Percentiles rank a stretch among this genome's conserved stretches.
Conservation (phyloP, 2,797 vertebrate species). For the Phrynocephalus forsythii region DNA sequence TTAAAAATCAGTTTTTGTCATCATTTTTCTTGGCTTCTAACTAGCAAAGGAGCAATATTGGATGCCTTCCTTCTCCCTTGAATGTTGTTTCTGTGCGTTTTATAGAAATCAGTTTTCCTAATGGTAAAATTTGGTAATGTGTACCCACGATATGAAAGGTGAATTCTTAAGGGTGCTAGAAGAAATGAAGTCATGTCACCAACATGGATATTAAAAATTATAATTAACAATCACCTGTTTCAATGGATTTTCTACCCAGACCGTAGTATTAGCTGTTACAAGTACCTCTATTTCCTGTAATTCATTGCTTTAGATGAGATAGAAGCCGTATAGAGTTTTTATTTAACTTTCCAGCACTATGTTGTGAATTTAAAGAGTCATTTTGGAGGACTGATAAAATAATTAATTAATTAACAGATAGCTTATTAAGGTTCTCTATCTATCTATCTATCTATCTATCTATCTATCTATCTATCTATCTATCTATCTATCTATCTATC, state of each 20-base stretch:
- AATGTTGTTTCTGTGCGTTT: background rate
- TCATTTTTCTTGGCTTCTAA: background rate
- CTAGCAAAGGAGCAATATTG: background rate
- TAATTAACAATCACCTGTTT: background rate
- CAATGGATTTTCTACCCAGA: background rate
- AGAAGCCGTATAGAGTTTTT: background rate
- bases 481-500: too few relatives aligned
- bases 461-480: too few relatives aligned
- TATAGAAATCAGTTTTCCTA: background rate
- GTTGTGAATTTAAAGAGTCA: too few relatives aligned
- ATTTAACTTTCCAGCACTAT: too few relatives aligned
- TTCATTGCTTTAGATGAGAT: background rate
- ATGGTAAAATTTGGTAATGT: background rate
- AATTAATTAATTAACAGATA: too few relatives aligned
- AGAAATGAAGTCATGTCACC: background rate
- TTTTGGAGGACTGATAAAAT: too few relatives aligned
- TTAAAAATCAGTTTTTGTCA: background rate
- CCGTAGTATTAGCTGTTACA: background rate
- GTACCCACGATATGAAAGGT: background rate
- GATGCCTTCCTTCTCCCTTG: background rate
- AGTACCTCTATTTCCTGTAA: background rate
- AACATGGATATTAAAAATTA: background rate
- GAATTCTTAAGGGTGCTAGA: background rate
- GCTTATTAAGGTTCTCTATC: too few relatives aligned
- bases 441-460: too few relatives aligned